Base-by-base conservation (phyloP, 2,888 invertebrate genomes). In the Cephonodes hylas region DNA sequence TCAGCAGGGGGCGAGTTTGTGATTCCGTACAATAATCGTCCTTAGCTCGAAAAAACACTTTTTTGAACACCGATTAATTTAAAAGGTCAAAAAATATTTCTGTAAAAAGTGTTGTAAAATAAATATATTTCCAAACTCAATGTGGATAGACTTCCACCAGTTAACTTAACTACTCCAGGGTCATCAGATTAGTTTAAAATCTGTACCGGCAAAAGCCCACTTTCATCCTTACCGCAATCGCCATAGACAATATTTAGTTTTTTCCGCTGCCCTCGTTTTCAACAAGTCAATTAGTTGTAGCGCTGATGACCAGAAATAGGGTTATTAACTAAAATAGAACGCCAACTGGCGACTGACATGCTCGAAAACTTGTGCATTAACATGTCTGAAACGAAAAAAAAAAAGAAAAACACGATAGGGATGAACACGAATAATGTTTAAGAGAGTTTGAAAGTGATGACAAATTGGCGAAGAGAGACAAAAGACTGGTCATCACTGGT, bases 251-350 rank as follows among this genome's bases (percentile, higher is more conserved):
- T 31, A 31, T 53, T 8, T 31, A 53, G 31, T 27, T 53, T 53
- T 46, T 31, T 31, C 27, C 18, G 53, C 53, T 31, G 53, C 31
- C 31, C 31, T 31, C 53, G 53, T 27, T 53, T 48, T 53, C 53
- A 53, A 31, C 53, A 53, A 53, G 53, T 31, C 53, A 53, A 53
- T 53, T 53, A 53, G 53, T 53, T 31, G 53, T 31, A 27, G 53
- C 53, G 27, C 18, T 31, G 53, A 53, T 53, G 53, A 53, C 53
- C 53, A 53, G 53, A 53, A 53, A 53, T 53, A 53, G 31, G 27
- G 31, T 53, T 53, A 53, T 53, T 53, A 53, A 31, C 53, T 53
- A 53, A 53, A 53, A 53, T 53, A 53, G 53, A 53, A 31, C 53
- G 31, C 27, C 31, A 27, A 18, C 31, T 53, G 53, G 4, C 10